phyloP scores from a whole-genome alignment of 2,113 vertebrate genomes.

The Tyto alba region DNA sequence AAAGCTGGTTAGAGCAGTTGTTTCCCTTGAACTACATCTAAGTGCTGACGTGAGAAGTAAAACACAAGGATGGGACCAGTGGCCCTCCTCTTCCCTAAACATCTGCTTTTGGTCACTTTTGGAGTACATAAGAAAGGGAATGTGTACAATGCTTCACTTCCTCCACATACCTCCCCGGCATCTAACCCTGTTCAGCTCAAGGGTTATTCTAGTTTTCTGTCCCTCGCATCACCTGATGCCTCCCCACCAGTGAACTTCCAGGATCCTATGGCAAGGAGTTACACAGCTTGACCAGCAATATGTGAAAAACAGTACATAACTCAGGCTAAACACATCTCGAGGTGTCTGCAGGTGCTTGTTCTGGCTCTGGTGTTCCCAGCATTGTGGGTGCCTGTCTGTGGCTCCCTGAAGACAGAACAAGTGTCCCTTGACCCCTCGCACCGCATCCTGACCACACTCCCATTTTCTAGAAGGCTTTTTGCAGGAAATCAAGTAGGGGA shows the following conservation, averaged over 20 bases:
- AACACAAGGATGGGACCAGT: neutral
- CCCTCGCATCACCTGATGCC: neutral
- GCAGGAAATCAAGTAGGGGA: neutral
- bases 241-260: neutral
- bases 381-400: rapidly evolving
- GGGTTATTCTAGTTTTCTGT: neutral
- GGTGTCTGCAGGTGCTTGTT: neutral
- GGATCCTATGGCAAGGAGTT: neutral
- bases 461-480: neutral
- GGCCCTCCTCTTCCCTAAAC: neutral
- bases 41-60: neutral
- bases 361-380: neutral
- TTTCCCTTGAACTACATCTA: neutral
- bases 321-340: rapidly evolving
- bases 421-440: neutral
- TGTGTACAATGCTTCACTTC: neutral
- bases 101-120: neutral
- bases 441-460: neutral
- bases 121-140: neutral
- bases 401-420: neutral
- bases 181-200: neutral
- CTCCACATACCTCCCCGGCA: neutral
- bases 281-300: neutral
- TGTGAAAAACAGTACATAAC: neutral
- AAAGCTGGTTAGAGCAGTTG: neutral